Evolutionary conservation across 2,113 vertebrate species (phyloP).

Genomic region (Podocnemis expansa): DNA sequence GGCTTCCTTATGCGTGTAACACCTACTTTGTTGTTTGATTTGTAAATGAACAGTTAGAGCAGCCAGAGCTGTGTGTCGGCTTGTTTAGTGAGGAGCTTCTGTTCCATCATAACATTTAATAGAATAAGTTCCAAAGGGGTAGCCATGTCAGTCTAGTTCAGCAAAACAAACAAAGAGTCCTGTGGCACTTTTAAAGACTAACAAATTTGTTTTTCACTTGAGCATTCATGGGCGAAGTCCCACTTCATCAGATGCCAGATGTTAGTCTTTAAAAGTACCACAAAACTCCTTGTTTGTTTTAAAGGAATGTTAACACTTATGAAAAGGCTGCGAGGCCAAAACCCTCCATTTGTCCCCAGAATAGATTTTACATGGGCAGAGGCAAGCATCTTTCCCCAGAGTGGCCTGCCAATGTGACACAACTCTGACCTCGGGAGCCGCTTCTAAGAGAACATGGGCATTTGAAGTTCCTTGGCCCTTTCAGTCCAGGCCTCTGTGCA

Average conservation of each 20-base stretch:
- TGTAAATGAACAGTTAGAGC: not conserved
- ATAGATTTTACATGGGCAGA: not conserved
- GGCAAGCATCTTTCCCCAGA: not conserved
- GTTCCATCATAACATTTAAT: not conserved
- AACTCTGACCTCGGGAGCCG: not conserved
- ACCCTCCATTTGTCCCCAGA: not conserved
- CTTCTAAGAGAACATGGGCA: not conserved
- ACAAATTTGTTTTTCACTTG: too few species aligned
- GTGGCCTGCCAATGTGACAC: not conserved
- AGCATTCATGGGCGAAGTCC: too few species aligned
- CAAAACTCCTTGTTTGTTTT: too few species aligned
- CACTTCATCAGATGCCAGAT: too few species aligned
- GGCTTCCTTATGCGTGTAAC: not conserved
- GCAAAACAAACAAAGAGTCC: too few species aligned
- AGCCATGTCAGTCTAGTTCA: too few species aligned
- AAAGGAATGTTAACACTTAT: not conserved
- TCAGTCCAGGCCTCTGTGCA: not conserved
- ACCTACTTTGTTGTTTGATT: not conserved
- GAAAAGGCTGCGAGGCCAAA: not conserved
- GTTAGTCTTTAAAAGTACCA: too few species aligned
- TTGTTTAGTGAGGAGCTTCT: not conserved
- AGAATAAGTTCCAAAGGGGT: too few species aligned
- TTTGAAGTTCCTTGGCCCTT: not conserved
- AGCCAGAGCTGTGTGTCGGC: not conserved
- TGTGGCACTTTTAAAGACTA: too few species aligned